Evolutionary conservation across 2,888 invertebrate genomes (phyloP), one percentile per base, ranked within the genome.

Genomic region (Pseudococcus longispinus): DNA sequence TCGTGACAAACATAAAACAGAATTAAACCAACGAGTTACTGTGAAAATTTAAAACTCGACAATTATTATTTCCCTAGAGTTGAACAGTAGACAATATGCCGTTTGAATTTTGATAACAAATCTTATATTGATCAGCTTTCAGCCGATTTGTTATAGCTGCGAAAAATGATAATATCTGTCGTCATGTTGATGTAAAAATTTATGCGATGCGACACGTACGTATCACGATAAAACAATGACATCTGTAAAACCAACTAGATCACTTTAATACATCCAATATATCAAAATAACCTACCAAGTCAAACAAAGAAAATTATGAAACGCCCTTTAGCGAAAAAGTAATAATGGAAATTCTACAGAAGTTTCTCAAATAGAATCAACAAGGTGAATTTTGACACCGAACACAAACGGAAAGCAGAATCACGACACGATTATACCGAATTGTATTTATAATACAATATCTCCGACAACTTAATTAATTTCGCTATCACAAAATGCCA

Each of bases 231-330:
- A 84, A 60, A 84, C 29, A 55, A 55, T 83, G 42, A 83, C 46
- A 83, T 51, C 29, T 83, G 83, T 18, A 51, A 83, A 46, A 46
- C n/a, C 3, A 51, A 29, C 55, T 29, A 83, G 46, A 51, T 83
- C 42, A 83, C 29, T 83, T 8, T 29, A 6, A 83, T 55, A 23
- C n/a, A 51, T 55, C 60, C 18, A 32, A 29, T 60, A 51, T 32
- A n/a, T 55, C 29, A 60, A 84, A 55, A 84, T 55, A 60, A 84
- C 51, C 77, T 86, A 86, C 86, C 86, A 32, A 86, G 20, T 77
- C 44, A 80, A 80, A 86, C 85, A 85, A 85, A 70, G 86, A 86
- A 37, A 80, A 86, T 86, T 13, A 80, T 77, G 86, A 80, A 86
- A 86, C 86, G 86, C 86, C 86, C 86, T 77, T 55, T 18, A 11